These are phyloP conservation scores for Coreius guichenoti DNA, from an alignment of 2,797 vertebrate genomes.

Conservation along the genomic window DNA sequence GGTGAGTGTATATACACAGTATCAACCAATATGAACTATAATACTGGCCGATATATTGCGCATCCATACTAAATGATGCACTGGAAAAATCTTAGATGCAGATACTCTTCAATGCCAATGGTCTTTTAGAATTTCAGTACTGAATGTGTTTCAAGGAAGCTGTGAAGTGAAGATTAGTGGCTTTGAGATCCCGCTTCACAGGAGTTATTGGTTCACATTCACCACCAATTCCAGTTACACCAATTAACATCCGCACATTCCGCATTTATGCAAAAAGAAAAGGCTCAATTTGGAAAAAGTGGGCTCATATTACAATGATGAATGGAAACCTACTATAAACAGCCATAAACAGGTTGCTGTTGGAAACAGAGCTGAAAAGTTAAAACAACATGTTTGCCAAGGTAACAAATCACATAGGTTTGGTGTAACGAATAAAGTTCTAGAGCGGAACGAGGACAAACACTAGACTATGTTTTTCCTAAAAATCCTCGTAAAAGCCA, in stretches of 20 bases:
- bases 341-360: not conserved
- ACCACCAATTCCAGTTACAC: not conserved
- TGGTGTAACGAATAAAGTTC: not conserved
- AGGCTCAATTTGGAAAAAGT: not conserved
- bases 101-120: too few species aligned
- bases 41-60: not conserved
- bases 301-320: constrained; percentile 5
- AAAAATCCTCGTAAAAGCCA: not conserved
- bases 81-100: not conserved
- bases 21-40: not conserved
- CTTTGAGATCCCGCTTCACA: not conserved
- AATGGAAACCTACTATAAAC: constrained; percentile 14
- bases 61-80: not conserved
- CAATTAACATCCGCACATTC: not conserved
- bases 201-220: not conserved
- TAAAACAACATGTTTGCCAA: not conserved
- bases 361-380: not conserved
- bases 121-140: not conserved
- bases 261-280: not conserved
- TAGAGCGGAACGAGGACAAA: not conserved
- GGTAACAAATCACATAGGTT: not conserved
- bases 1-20: not conserved
- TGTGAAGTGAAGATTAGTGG: not conserved
- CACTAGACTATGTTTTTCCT: not conserved
- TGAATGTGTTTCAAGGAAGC: not conserved